These are phyloP conservation scores for Cherax quadricarinatus DNA, from an alignment of 1,140 invertebrate species.

Conservation along the genomic window DNA sequence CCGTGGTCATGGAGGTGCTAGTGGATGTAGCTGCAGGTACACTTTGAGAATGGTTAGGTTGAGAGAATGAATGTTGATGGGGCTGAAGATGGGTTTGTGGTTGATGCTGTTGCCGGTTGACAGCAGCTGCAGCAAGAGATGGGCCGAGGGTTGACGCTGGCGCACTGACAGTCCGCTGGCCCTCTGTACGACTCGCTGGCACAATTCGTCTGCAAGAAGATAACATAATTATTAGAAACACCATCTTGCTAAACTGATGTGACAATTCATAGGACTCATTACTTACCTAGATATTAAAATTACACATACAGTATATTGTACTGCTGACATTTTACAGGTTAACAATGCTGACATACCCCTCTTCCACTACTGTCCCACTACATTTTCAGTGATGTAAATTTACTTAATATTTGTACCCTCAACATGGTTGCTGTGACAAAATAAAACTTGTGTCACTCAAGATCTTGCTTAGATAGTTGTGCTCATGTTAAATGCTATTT, in stretches of 20 bases:
- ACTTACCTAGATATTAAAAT: too few species aligned
- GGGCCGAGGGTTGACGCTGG: slow-evolving; percentile 62
- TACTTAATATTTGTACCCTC: too few species aligned
- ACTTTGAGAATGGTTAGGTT: slow-evolving; percentile 46
- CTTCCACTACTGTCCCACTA: too few species aligned
- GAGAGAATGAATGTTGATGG: slow-evolving; percentile 50
- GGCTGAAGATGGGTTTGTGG: slow-evolving; percentile 61
- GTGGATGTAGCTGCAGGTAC: slow-evolving; percentile 48
- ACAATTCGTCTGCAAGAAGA: slow-evolving; percentile 60
- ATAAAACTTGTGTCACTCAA: too few species aligned
- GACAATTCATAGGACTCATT: background rate
- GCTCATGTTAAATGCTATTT: too few species aligned
- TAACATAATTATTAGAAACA: background rate
- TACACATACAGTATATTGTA: too few species aligned
- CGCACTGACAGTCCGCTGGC: slow-evolving; percentile 61
- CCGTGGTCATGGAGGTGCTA: slow-evolving; percentile 52
- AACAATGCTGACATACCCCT: too few species aligned
- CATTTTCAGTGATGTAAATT: too few species aligned
- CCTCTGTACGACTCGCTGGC: slow-evolving; percentile 53
- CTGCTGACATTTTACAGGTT: too few species aligned
- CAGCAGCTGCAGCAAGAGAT: slow-evolving; percentile 64
- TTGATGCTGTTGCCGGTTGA: slow-evolving; percentile 59
- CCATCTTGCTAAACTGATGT: background rate
- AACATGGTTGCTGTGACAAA: too few species aligned
- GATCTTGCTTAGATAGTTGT: too few species aligned